Base-by-base conservation (phyloP, 2,888 invertebrate genomes). In the Drosophila demipolita region DNA sequence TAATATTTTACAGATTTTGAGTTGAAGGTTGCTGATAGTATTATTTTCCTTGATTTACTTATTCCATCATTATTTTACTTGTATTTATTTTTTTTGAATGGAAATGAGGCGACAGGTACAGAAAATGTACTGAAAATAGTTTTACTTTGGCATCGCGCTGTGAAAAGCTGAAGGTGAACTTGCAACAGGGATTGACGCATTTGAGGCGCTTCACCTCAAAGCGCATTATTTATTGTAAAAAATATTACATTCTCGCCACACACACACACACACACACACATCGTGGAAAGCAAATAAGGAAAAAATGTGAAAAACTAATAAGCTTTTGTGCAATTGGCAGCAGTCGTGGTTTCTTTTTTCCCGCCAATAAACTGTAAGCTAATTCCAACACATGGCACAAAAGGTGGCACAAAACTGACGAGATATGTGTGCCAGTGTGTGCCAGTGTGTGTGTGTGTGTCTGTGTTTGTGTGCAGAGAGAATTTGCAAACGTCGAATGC, bases 311-410 rank as follows among this genome's bases (percentile, higher is more conserved):
- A 49, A 65, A 60, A 57, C 78, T 87, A 87, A 87, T 87, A 87
- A 87, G 87, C 87, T 87, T 87, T 89, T 87, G 85, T 87, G 82
- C 89, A 80, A 82, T 89, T 89, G 87, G 73, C 70, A 85, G 73
- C 84, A 78, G 63, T 49, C n/a, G 57, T 58, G 62, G 59, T 50
- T 50, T 74, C 73, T 73, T 72, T 75, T 73, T 62, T 54, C 58
- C 78, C 61, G 66, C 78, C 73, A 74, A 69, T 73, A 71, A 79
- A 64, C 72, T 80, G 75, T 83, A 83, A 88, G 86, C 88, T 88
- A 86, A 86, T 86, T 86, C 88, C 78, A 83, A 86, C 87, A 88
- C 85, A 82, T 81, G 85, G 69, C 79, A 83, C 83, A 84, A 87
- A 81, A 81, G 84, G 88, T 87, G 72, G 78, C 60, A 75, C 73